Evolutionary conservation across 2,113 vertebrate genomes (phyloP), one percentile per base, ranked within the genome.

Genomic region (Potamarius usumacintae): DNA sequence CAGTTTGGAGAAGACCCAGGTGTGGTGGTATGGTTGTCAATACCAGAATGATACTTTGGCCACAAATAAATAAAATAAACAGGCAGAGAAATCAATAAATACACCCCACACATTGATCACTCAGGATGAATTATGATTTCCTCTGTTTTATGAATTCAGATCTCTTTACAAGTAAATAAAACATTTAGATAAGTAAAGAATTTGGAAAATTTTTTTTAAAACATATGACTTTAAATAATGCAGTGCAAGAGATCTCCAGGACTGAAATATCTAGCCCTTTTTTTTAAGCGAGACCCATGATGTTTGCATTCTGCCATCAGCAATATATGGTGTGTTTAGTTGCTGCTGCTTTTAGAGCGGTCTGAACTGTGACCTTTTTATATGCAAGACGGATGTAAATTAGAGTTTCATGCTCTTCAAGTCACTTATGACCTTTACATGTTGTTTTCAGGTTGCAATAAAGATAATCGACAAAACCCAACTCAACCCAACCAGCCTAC

Each of bases 391-490:
- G 78, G 55, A 81, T 86, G 63, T 42, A 50, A 89, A 74, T 82
- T 85, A 53, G 18, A 57, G 42, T 34, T 15, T 81, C 53, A 74
- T 85, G 14, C 67, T 12, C 60, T n/a, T 62, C 72, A 74, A 52
- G 30, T 67, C 80, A 83, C 76, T 34, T 42, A 84, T 82, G 7
- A 57, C 78, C 27, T 83, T 17, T 86, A n/a, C 22, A 53, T 89
- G 14, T 87, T 30, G n/a, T 63, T 89, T 90, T 88, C 79, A 96
- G 96, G 96, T 96, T 0, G 95, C 96, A 71, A 96, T 96, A 90
- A 96, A 96, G 91, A 96, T 96, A 83, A 96, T 96, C 0, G 95
- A 96, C 90, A 96, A 96, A 90, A 94, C 92, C n/a, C 93, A 94
- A 86, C 93, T 95, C 77, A 95, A 95, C 87, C 93, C 94, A 10